Conservation (phyloP, 1,140 invertebrate genomes). For the Diploscapter pachys region DNA sequence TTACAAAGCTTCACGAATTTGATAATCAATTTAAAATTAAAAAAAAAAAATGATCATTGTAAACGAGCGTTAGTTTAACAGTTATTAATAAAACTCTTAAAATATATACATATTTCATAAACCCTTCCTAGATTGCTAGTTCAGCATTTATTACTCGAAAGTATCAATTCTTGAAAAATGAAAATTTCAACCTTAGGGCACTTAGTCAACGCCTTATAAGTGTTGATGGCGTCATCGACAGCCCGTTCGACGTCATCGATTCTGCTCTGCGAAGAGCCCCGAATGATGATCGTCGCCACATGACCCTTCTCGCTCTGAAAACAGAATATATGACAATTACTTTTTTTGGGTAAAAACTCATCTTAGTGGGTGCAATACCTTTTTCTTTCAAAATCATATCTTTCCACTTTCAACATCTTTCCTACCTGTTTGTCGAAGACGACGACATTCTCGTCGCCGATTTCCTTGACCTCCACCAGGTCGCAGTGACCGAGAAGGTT, state of each 20-base stretch:
- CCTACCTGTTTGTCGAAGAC: conserved; percentile 71
- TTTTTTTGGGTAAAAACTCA: too few relatives aligned
- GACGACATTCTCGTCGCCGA: conserved; percentile 88
- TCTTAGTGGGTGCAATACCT: too few relatives aligned
- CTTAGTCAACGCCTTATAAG: conserved; percentile 81
- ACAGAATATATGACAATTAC: background rate
- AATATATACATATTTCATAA: too few relatives aligned
- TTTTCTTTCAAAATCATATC: too few relatives aligned
- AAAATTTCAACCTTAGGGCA: conserved; percentile 53
- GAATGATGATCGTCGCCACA: conserved; percentile 85
- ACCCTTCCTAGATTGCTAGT: too few relatives aligned
- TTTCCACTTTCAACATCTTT: background rate
- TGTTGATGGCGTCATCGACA: conserved; percentile 97
- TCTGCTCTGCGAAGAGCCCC: conserved; percentile 93
- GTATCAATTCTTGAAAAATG: too few relatives aligned
- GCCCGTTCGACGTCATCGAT: conserved; percentile 99
- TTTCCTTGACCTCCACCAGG: conserved; percentile 84
- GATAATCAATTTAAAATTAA: too few relatives aligned
- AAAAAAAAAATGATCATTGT: too few relatives aligned
- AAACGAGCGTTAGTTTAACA: too few relatives aligned
- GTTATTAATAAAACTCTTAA: too few relatives aligned
- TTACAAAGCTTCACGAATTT: too few relatives aligned
- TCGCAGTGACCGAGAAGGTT: conserved; percentile 92
- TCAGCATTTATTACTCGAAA: too few relatives aligned
- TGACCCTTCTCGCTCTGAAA: conserved; percentile 68